phyloP scores from a whole-genome alignment of 2,888 invertebrate species.

The Blastobasis adustella region DNA sequence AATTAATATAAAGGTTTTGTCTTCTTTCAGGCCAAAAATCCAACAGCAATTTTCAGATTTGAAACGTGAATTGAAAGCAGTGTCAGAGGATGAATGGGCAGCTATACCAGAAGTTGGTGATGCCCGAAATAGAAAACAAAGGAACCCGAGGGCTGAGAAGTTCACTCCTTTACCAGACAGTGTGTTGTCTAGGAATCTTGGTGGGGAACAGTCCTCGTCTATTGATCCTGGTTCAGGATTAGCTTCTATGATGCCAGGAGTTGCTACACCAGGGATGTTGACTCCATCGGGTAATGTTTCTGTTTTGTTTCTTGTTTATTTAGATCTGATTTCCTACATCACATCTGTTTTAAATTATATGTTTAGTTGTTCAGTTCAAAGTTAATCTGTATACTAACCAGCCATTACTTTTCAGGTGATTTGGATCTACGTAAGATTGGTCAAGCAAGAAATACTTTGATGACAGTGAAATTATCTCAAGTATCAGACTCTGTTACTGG shows the following conservation, averaged over 20 bases:
- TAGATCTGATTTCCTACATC: too few species aligned
- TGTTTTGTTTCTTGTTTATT: not conserved
- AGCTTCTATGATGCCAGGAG: slow-evolving; percentile 91
- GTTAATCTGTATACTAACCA: too few species aligned
- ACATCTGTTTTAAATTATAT: too few species aligned
- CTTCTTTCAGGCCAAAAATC: slow-evolving; percentile 87
- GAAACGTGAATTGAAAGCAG: slow-evolving; percentile 87
- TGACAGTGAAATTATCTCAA: slow-evolving; percentile 99
- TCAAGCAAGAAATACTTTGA: slow-evolving; percentile 97
- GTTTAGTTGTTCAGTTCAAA: too few species aligned
- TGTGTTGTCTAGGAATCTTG: slow-evolving; percentile 89
- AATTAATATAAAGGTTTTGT: too few species aligned
- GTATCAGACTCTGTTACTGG: slow-evolving; percentile 98
- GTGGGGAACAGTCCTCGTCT: slow-evolving; percentile 84
- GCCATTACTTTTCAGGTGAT: slow-evolving; percentile 72
- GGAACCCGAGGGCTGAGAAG: slow-evolving; percentile 96
- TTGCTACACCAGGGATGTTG: slow-evolving; percentile 89
- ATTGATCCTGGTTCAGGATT: slow-evolving; percentile 91
- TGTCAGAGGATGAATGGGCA: slow-evolving; percentile 96
- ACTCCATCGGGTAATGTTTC: slow-evolving; percentile 80
- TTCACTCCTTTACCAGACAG: slow-evolving; percentile 99
- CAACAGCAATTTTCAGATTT: slow-evolving; percentile 99
- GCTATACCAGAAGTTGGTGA: slow-evolving; percentile 99
- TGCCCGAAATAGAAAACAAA: slow-evolving; percentile 95
- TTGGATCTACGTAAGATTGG: slow-evolving; percentile 98